These are phyloP conservation scores for Atethmia centrago DNA, from an alignment of 2,888 invertebrate species.

Conservation along the genomic window DNA sequence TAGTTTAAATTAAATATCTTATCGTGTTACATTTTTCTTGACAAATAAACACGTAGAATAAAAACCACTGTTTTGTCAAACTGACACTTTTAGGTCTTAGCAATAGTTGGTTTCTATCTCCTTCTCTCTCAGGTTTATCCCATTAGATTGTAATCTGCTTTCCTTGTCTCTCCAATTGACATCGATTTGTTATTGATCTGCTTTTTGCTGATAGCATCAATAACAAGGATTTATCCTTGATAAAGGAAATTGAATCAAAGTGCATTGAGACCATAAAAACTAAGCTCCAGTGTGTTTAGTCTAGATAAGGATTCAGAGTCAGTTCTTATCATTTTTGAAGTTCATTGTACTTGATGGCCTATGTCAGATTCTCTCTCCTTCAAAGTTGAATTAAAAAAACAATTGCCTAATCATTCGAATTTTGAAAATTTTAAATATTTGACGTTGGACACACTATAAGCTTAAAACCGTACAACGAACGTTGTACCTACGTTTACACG, in stretches of 20 bases:
- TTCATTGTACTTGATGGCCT: slow-evolving; percentile 15
- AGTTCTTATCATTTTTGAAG: slow-evolving; percentile 11
- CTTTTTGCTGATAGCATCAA: no score
- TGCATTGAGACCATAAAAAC: slow-evolving; percentile 37
- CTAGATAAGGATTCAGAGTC: slow-evolving; percentile 10
- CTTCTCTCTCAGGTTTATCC: not conserved
- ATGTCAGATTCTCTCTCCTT: not conserved
- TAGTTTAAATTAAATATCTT: slow-evolving; percentile 11
- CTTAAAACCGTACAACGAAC: not conserved
- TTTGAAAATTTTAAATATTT: not conserved
- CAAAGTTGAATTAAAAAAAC: not conserved
- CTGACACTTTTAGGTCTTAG: slow-evolving; percentile 4
- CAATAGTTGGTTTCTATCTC: not conserved
- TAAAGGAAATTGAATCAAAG: slow-evolving; percentile 34
- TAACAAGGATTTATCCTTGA: no score
- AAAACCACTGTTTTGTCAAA: slow-evolving; percentile 9
- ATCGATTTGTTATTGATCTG: not conserved
- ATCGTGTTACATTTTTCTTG: slow-evolving; percentile 1
- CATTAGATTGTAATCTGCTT: not conserved
- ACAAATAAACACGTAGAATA: slow-evolving; percentile 25
- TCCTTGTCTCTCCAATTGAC: not conserved
- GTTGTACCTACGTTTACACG: not conserved
- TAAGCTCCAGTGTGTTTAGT: slow-evolving; percentile 1
- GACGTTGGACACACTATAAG: not conserved
- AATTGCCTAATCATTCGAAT: not conserved